Percentiles rank a stretch among this genome's conserved stretches.
Conservation (phyloP, 2,888 invertebrate genomes). For the Beris chalybata region DNA sequence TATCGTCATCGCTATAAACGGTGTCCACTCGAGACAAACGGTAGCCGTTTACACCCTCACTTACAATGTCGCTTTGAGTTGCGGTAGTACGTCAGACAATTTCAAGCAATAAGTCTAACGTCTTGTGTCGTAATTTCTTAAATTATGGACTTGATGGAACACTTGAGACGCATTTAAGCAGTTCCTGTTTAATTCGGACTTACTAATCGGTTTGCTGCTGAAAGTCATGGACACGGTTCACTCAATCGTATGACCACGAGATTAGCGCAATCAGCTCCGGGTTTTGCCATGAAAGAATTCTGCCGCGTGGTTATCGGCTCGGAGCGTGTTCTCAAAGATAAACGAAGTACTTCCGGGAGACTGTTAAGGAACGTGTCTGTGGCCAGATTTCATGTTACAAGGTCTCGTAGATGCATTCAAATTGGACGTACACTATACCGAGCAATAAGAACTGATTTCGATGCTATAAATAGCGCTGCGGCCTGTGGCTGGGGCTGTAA, state of each 20-base stretch:
- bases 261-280: slow-evolving; percentile 2
- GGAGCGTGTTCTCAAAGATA: neutral
- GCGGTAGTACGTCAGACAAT: neutral
- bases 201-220: slow-evolving; percentile 2
- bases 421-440: neutral
- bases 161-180: slow-evolving; percentile 16
- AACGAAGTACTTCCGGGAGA: slow-evolving; percentile 20
- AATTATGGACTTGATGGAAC: slow-evolving; percentile 4
- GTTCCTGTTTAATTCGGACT: neutral
- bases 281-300: no score
- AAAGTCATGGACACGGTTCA: neutral
- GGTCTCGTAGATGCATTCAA: neutral
- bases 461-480: no score
- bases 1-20: neutral
- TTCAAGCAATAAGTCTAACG: no score
- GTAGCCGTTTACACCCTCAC: slow-evolving; percentile 1
- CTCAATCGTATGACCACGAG: slow-evolving; percentile 6
- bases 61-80: neutral
- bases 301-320: neutral
- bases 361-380: neutral
- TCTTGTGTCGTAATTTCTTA: neutral
- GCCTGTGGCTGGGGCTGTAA: no score
- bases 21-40: neutral
- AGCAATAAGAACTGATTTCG: no score
- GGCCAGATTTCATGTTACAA: slow-evolving; percentile 6